Conservation (phyloP, 2,797 vertebrate genomes). For the Cichlasoma orientale region DNA sequence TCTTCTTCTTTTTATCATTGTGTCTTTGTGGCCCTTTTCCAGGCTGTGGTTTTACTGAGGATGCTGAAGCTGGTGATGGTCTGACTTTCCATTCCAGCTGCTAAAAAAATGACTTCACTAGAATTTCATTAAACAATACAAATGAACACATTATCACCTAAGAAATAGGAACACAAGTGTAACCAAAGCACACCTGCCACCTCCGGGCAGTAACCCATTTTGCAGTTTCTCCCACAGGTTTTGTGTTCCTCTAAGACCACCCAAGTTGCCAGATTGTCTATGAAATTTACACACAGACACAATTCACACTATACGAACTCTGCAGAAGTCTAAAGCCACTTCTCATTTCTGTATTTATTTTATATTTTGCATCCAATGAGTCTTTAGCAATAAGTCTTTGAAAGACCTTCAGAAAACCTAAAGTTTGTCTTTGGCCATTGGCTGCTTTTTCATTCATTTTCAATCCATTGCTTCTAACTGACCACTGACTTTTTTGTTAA, state of each 20-base stretch:
- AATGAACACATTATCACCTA: neutral
- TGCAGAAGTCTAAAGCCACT: too few relatives aligned
- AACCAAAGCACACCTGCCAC: neutral
- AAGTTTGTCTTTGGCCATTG: too few relatives aligned
- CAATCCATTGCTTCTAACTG: too few relatives aligned
- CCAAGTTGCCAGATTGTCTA: too few relatives aligned
- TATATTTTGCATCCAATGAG: too few relatives aligned
- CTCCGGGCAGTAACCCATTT: neutral
- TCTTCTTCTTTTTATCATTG: constrained; percentile 20
- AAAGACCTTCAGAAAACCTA: too few relatives aligned
- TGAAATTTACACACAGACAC: too few relatives aligned
- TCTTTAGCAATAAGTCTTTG: too few relatives aligned
- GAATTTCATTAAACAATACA: neutral
- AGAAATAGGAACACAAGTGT: neutral
- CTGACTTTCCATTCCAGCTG: neutral
- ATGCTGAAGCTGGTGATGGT: neutral
- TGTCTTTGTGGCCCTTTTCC: neutral
- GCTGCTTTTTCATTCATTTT: too few relatives aligned
- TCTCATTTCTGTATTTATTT: too few relatives aligned
- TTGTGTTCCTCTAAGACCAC: neutral
- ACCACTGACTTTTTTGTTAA: too few relatives aligned
- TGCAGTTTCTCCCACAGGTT: neutral
- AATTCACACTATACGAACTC: too few relatives aligned
- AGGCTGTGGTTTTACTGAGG: neutral
- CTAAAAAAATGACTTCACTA: neutral